Percentiles rank a stretch among this genome's conserved stretches.
These are phyloP conservation scores for Proterorhinus semilunaris DNA, from an alignment of 2,113 vertebrate genomes.

Conservation along the genomic window DNA sequence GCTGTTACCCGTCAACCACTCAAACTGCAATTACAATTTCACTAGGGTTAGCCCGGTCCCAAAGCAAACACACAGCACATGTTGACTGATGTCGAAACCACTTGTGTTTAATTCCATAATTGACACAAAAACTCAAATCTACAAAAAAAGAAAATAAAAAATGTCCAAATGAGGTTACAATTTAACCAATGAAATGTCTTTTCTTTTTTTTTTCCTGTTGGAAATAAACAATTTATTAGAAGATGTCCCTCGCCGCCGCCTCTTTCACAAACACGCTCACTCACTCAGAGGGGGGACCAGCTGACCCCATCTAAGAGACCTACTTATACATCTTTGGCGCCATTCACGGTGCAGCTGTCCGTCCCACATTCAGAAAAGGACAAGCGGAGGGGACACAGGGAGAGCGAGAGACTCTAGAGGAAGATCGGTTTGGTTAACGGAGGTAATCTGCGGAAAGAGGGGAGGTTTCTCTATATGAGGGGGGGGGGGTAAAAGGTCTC, in stretches of 20 bases:
- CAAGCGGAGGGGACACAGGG: background rate
- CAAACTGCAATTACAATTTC: no score
- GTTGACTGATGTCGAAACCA: slow-evolving; percentile 56
- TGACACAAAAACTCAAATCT: slow-evolving; percentile 78
- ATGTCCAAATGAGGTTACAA: slow-evolving; percentile 66
- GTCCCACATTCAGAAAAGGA: slow-evolving; percentile 17
- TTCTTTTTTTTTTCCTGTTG: slow-evolving; percentile 26
- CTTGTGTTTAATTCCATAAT: slow-evolving; percentile 71
- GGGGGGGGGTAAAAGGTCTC: slow-evolving; percentile 10
- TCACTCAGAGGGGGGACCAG: slow-evolving; percentile 37
- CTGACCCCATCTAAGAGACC: slow-evolving; percentile 54
- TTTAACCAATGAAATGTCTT: slow-evolving; percentile 61
- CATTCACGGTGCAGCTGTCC: slow-evolving; percentile 58
- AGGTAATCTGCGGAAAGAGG: slow-evolving; percentile 60
- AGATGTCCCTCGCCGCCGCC: slow-evolving; percentile 64
- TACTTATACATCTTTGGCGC: slow-evolving; percentile 70
- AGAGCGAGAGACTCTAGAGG: slow-evolving; percentile 52
- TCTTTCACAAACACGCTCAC: slow-evolving; percentile 49
- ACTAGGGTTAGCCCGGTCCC: no score
- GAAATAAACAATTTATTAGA: slow-evolving; percentile 46
- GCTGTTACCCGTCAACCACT: no score
- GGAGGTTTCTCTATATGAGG: slow-evolving; percentile 29
- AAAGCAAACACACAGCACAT: background rate
- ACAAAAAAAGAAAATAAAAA: slow-evolving; percentile 44
- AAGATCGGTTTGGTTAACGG: slow-evolving; percentile 62